Evolutionary conservation across 1,140 invertebrate species (phyloP), one percentile per base, ranked within the genome.

Genomic region (Telenomus remus): DNA sequence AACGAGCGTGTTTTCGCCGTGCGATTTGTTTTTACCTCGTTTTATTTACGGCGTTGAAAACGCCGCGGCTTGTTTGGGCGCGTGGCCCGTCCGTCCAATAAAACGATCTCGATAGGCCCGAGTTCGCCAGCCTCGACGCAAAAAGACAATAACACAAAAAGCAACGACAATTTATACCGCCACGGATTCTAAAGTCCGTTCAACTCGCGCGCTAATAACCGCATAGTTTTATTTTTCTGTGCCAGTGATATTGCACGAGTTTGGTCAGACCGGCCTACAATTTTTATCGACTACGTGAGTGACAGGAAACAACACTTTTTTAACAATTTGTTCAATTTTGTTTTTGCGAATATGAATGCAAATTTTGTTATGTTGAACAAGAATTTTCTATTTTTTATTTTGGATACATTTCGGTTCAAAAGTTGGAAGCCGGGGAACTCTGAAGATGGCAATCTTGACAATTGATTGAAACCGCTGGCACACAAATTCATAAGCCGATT

Each of bases 231-330:
- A 63, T 65, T 54, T 68, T 33, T 61, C 46, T 50, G 37, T 53
- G 60, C 61, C 55, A 76, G 74, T 76, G 74, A 71, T 49, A 56
- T 51, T 53, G 56, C 33, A 69, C 61, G 51, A 56, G 46, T 76
- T 63, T 37, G 27, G 66, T 76, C 74, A 69, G 72, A 63, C 68
- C 12, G 8, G 34, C 53, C 39, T 43, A 13, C 12, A 49, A 1
- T 50, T 12, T 11, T 11, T 39, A 10, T 49, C 35, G n/a, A 55
- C 46, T 44, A 33, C 33, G 10, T 15, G 15, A 39, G n/a, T 39
- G 8, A 10, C 43, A 51, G 50, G 53, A 33, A 10, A 39, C n/a
- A 3, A 2, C 37, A 39, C n/a, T 4, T n/a, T n/a, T n/a, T n/a
- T n/a, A n/a, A n/a, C n/a, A n/a, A n/a, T n/a, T n/a, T n/a, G n/a